Conservation (phyloP, 2,888 invertebrate species). For the Melipona bicolor region DNA sequence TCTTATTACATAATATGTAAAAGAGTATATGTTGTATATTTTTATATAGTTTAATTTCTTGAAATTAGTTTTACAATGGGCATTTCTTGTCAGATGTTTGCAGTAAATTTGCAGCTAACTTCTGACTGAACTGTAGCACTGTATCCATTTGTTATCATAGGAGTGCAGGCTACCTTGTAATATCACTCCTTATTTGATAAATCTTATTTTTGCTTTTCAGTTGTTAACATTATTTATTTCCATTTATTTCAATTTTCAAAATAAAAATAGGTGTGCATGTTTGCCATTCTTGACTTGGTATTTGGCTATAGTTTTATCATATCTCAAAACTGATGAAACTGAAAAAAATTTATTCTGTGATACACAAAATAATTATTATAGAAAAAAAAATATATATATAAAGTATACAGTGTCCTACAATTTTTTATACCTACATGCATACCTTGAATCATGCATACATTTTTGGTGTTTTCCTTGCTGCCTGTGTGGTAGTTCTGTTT, state of each 20-base stretch:
- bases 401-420: constrained; percentile 17
- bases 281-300: constrained; percentile 20
- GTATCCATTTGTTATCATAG: constrained; percentile 79
- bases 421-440: constrained; percentile 45
- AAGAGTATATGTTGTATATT: background rate
- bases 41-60: background rate
- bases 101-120: constrained; percentile 62
- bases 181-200: constrained; percentile 70
- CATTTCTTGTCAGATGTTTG: constrained; percentile 78
- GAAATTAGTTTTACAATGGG: constrained; percentile 43
- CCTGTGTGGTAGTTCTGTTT: constrained; percentile 75
- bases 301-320: constrained; percentile 33
- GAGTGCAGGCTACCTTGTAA: constrained; percentile 80
- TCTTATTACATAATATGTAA: background rate
- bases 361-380: background rate
- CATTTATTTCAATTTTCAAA: constrained; percentile 40
- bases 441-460: constrained; percentile 76
- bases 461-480: constrained; percentile 82
- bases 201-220: constrained; percentile 44
- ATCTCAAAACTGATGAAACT: constrained; percentile 7
- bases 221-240: constrained; percentile 35
- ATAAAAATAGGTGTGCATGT: constrained; percentile 46
- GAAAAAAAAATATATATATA: constrained; percentile 9
- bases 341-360: background rate
- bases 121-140: constrained; percentile 77